These are phyloP conservation scores for Macrophya alboannulata DNA, from an alignment of 2,888 invertebrate species.

Conservation along the genomic window DNA sequence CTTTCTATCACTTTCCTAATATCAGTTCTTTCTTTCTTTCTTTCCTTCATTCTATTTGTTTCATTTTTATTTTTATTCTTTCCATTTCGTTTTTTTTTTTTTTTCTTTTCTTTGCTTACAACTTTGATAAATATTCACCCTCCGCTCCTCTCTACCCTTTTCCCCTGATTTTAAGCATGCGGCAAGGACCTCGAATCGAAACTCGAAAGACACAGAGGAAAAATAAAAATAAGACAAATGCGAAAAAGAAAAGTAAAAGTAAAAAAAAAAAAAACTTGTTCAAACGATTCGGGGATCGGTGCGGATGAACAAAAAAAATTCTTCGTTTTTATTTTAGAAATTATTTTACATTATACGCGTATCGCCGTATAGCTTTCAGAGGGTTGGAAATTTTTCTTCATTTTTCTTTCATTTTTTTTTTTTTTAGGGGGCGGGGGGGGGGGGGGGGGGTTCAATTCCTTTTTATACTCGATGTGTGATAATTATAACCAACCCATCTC, in stretches of 20 bases:
- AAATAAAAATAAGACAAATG: too few relatives aligned
- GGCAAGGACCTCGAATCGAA: neutral
- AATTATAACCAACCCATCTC: neutral
- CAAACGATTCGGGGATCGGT: neutral
- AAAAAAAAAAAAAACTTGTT: neutral
- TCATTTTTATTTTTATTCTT: neutral
- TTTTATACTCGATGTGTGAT: too few relatives aligned
- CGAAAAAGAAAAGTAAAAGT: neutral
- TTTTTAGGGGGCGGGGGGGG: too few relatives aligned
- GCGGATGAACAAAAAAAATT: too few relatives aligned
- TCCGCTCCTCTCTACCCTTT: too few relatives aligned
- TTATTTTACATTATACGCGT: neutral
- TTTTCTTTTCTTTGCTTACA: neutral
- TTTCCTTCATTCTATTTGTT: neutral
- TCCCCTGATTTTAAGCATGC: too few relatives aligned
- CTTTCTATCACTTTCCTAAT: neutral
- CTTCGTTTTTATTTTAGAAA: neutral
- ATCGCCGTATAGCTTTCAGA: neutral
- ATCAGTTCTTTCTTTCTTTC: neutral
- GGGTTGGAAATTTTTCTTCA: neutral
- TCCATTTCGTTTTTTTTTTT: neutral
- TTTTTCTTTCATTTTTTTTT: too few relatives aligned
- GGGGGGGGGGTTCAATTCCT: too few relatives aligned
- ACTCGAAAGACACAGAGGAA: neutral
- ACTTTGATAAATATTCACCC: neutral